A percentile compares a stretch with the other conserved stretches of the same genome.
Evolutionary conservation across 2,888 invertebrate genomes (phyloP).

Genomic region (Deroplatys truncata): DNA sequence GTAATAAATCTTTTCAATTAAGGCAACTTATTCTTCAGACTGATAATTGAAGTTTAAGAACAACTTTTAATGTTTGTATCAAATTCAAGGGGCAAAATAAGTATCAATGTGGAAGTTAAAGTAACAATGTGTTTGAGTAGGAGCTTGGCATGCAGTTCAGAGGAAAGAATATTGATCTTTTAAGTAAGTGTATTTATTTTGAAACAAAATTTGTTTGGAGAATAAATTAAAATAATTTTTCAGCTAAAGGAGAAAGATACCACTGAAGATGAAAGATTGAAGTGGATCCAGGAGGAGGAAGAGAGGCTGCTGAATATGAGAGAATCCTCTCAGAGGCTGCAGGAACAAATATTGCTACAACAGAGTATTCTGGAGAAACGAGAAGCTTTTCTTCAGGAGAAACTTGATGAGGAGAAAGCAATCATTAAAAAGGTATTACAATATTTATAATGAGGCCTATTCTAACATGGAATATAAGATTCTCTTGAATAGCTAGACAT

Average conservation of each 20-base stretch:
- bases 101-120: no score
- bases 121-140: no score
- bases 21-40: no score
- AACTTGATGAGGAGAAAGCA: conserved; percentile 30
- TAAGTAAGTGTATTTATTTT: background rate
- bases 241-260: conserved; percentile 22
- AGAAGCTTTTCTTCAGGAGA: conserved; percentile 34
- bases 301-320: conserved; percentile 29
- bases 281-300: conserved; percentile 34
- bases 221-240: background rate
- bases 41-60: no score
- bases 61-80: no score
- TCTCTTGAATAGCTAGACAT: background rate
- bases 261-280: conserved; percentile 19
- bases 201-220: no score
- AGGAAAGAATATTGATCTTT: background rate
- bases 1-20: no score
- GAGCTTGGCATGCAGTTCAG: no score
- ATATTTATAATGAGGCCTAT: conserved; percentile 45
- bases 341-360: conserved; percentile 31
- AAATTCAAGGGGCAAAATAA: no score
- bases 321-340: conserved; percentile 32
- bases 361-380: conserved; percentile 32
- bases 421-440: conserved; percentile 39
- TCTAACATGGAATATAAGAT: background rate